Conservation (phyloP, 2,888 invertebrate genomes). For the Axea sp. region DNA sequence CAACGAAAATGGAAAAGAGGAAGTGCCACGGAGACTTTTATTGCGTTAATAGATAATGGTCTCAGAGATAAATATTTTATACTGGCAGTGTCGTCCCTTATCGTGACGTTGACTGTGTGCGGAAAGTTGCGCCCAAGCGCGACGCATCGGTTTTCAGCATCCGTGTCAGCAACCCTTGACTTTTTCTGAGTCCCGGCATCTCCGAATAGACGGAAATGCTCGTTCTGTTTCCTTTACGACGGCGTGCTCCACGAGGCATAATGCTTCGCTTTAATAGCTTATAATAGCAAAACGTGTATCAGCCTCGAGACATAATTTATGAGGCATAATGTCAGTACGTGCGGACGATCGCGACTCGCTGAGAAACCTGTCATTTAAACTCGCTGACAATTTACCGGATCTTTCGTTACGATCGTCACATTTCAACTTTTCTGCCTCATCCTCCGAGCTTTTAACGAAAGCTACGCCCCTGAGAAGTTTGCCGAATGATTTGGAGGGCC, state of each 20-base stretch:
- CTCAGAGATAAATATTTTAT: slow-evolving; percentile 41
- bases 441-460: slow-evolving; percentile 1
- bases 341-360: slow-evolving; percentile 3
- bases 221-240: slow-evolving; percentile 3
- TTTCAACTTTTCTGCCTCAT: slow-evolving; percentile 2
- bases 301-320: slow-evolving; percentile 45
- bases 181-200: too few relatives aligned
- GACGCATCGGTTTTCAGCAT: slow-evolving; percentile 15
- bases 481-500: slow-evolving; percentile 26
- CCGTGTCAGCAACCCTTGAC: too few relatives aligned
- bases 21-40: slow-evolving; percentile 24
- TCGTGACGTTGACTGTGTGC: slow-evolving; percentile 23
- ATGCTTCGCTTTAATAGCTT: slow-evolving; percentile 36
- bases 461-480: slow-evolving; percentile 16
- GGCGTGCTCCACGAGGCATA: slow-evolving; percentile 18
- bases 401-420: slow-evolving; percentile 18
- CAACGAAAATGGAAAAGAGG: slow-evolving; percentile 2
- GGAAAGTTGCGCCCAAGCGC: slow-evolving; percentile 8
- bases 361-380: slow-evolving; percentile 26
- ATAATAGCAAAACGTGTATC: slow-evolving; percentile 35
- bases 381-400: slow-evolving; percentile 28
- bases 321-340: slow-evolving; percentile 21
- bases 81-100: slow-evolving; percentile 23
- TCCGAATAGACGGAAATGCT: too few relatives aligned
- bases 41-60: slow-evolving; percentile 38